Percentiles rank a stretch among this genome's conserved stretches.
Evolutionary conservation across 2,888 invertebrate species (phyloP).

Genomic region (Hoplodrina blanda): DNA sequence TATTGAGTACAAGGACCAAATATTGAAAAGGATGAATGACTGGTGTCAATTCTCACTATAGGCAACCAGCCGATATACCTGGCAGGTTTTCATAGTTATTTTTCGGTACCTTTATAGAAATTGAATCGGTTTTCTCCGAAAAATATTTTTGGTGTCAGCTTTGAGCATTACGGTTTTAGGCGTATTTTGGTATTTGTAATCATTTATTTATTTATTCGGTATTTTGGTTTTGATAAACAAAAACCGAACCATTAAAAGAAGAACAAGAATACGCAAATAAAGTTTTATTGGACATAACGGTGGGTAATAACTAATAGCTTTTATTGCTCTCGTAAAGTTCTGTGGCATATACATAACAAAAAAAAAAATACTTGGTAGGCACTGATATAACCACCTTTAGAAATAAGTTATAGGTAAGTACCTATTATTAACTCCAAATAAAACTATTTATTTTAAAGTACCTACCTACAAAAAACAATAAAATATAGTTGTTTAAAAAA

Average conservation of each 20-base stretch:
- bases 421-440: too few relatives aligned
- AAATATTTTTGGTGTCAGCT: neutral
- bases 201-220: neutral
- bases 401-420: too few relatives aligned
- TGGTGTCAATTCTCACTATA: slow-evolving; percentile 28
- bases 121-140: neutral
- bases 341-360: slow-evolving; percentile 9
- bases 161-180: neutral
- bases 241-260: slow-evolving; percentile 13
- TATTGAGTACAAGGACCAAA: slow-evolving; percentile 12
- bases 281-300: slow-evolving; percentile 41
- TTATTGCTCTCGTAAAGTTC: slow-evolving; percentile 33
- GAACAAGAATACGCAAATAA: slow-evolving; percentile 47
- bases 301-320: slow-evolving; percentile 38
- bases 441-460: too few relatives aligned
- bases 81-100: slow-evolving; percentile 3
- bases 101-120: slow-evolving; percentile 11
- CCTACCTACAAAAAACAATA: too few relatives aligned
- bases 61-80: neutral
- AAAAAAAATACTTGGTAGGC: neutral
- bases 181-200: neutral
- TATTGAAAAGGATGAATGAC: slow-evolving; percentile 24
- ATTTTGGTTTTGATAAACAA: slow-evolving; percentile 22
- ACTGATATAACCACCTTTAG: too few relatives aligned
- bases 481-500: too few relatives aligned